phyloP scores from a whole-genome alignment of 2,797 vertebrate genomes.

The Danio aesculapii region DNA sequence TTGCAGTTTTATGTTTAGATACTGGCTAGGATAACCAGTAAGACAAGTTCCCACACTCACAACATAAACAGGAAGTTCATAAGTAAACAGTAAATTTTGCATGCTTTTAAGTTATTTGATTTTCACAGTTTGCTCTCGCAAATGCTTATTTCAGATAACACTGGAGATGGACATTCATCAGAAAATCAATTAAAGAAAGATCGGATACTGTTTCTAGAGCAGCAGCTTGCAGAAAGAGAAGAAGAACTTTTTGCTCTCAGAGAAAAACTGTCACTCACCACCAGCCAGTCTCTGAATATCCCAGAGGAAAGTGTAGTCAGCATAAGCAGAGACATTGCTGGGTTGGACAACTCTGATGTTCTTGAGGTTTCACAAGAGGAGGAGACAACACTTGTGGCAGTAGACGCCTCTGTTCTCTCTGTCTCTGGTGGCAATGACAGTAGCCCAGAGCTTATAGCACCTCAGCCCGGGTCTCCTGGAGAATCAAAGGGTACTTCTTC shows the following conservation, averaged over 20 bases:
- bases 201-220: constrained; percentile 68
- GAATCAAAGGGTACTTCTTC: constrained; percentile 81
- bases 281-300: constrained; percentile 50
- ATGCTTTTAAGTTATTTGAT: background rate
- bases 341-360: constrained; percentile 58
- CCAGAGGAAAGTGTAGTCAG: constrained; percentile 55
- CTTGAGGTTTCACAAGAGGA: constrained; percentile 72
- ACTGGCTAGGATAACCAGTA: background rate
- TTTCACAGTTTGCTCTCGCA: constrained; percentile 10
- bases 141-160: constrained; percentile 21
- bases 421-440: constrained; percentile 72
- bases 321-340: constrained; percentile 14
- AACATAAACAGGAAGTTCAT: constrained; percentile 20
- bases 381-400: constrained; percentile 77
- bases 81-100: background rate
- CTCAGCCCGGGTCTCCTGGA: constrained; percentile 78
- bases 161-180: constrained; percentile 27
- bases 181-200: constrained; percentile 50
- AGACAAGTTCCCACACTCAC: background rate
- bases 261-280: constrained; percentile 63
- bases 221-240: constrained; percentile 75
- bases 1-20: background rate
- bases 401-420: constrained; percentile 74
- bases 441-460: constrained; percentile 75
- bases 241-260: constrained; percentile 68